phyloP scores from a whole-genome alignment of 2,113 vertebrate genomes.

The Caretta caretta region DNA sequence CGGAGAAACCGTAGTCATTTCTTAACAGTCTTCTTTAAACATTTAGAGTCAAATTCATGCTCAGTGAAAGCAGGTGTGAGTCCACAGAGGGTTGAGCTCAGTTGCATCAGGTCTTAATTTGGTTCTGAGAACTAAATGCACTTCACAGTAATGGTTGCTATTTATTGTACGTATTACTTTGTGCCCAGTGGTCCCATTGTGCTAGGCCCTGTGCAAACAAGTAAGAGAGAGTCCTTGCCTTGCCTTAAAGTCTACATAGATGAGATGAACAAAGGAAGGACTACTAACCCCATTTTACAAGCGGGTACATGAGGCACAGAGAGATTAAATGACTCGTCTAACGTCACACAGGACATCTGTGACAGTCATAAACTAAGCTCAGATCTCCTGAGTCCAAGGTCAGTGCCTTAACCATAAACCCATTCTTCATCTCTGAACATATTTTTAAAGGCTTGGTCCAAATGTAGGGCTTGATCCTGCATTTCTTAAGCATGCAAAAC shows the following conservation, averaged over 20 bases:
- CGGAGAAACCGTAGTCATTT: background rate
- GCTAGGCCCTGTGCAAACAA: accelerated
- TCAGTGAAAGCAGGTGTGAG: background rate
- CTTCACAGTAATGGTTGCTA: background rate
- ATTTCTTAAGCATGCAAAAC: background rate
- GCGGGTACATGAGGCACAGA: background rate
- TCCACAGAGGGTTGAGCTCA: background rate
- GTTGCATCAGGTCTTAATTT: background rate
- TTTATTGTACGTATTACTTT: accelerated
- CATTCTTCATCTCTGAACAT: background rate
- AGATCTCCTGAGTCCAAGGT: background rate
- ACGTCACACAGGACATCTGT: background rate
- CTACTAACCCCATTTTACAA: background rate
- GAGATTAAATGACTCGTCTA: background rate
- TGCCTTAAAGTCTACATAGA: background rate
- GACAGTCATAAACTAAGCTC: background rate
- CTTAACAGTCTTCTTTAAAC: background rate
- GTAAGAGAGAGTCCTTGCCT: background rate
- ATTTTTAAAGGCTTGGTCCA: background rate
- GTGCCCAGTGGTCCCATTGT: background rate
- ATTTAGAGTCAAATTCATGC: background rate
- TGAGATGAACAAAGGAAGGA: background rate
- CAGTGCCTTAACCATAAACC: background rate
- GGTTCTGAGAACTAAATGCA: background rate
- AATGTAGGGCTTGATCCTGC: accelerated